phyloP scores from a whole-genome alignment of 2,113 vertebrate species.

The Excalfactoria chinensis region DNA sequence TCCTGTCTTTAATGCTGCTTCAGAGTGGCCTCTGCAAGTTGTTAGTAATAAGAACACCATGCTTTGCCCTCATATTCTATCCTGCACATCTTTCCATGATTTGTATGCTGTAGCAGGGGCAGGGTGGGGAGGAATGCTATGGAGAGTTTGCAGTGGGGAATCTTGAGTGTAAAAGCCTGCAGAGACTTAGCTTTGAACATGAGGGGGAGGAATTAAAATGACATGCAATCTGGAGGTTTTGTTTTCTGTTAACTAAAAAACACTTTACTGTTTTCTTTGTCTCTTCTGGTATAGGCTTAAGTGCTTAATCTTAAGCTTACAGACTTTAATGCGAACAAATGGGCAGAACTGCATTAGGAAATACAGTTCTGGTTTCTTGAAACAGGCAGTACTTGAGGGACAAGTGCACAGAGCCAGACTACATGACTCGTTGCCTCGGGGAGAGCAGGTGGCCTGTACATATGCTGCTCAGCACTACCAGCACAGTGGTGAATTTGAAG shows the following conservation, averaged over 20 bases:
- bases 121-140: not conserved
- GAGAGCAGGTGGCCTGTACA: not conserved
- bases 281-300: constrained; percentile 41
- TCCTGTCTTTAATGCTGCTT: not conserved
- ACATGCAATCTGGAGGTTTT: not conserved
- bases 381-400: not conserved
- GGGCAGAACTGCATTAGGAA: not conserved
- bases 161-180: not conserved
- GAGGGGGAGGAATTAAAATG: constrained; percentile 32
- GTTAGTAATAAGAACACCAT: not conserved
- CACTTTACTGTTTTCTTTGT: constrained; percentile 47
- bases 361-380: not conserved
- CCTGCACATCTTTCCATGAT: not conserved
- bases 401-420: not conserved
- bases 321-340: not conserved
- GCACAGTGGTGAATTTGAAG: not conserved
- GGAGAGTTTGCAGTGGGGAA: not conserved
- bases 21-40: not conserved
- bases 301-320: constrained; percentile 44
- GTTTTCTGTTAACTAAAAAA: constrained; percentile 43
- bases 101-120: not conserved
- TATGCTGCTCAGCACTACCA: accelerated
- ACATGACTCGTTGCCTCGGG: not conserved
- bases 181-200: constrained; percentile 5
- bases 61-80: not conserved